Percentiles rank a stretch among this genome's conserved stretches.
phyloP scores from a whole-genome alignment of 2,113 vertebrate species.

The Pithys albifrons region DNA sequence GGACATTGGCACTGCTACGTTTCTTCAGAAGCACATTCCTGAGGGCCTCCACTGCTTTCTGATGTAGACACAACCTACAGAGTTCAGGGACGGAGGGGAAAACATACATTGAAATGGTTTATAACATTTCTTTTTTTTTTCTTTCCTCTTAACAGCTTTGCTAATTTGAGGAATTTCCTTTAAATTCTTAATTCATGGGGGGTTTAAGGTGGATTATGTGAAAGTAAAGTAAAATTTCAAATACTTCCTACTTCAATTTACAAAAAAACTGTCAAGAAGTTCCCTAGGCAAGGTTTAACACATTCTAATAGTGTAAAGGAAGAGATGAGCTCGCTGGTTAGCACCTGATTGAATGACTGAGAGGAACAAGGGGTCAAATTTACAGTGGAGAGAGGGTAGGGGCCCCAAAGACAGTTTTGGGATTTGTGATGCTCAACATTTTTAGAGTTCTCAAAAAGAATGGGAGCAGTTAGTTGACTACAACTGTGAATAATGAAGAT shows the following conservation, averaged over 20 bases:
- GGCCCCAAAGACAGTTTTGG: background rate
- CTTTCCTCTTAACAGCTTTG: background rate
- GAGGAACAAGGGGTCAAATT: background rate
- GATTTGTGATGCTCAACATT: background rate
- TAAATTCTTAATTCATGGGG: background rate
- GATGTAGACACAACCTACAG: background rate
- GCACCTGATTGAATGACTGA: background rate
- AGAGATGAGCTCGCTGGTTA: background rate
- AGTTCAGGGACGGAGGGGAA: fast-evolving
- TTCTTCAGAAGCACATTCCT: background rate
- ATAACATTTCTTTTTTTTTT: background rate
- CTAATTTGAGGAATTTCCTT: background rate
- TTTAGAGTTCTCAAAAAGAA: background rate
- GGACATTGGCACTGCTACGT: fast-evolving
- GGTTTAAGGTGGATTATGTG: background rate
- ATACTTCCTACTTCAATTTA: background rate
- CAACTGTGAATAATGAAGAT: background rate
- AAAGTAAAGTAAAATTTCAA: background rate
- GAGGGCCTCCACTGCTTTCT: background rate
- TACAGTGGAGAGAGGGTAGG: background rate
- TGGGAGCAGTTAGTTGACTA: background rate
- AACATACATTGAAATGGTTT: background rate
- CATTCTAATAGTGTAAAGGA: background rate
- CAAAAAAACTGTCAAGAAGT: background rate
- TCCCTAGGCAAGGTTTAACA: background rate